Evolutionary conservation across 2,797 vertebrate species (phyloP).

Genomic region (Chromis chromis): DNA sequence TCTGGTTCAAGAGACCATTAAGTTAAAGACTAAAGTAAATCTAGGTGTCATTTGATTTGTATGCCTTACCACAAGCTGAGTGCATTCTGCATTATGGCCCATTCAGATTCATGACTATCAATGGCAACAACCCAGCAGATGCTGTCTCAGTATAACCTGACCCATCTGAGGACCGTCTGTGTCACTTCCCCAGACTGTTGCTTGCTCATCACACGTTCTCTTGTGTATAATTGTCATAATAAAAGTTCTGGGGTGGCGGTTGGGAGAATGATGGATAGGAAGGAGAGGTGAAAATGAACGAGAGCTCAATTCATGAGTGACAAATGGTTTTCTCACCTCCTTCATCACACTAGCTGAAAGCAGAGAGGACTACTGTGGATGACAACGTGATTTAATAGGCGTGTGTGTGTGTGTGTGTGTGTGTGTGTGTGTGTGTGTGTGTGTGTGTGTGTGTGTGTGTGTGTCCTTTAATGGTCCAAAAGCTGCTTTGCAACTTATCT

Average conservation of each 20-base stretch:
- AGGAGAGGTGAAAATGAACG: neutral
- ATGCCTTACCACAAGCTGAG: too few relatives aligned
- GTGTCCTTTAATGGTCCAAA: too few relatives aligned
- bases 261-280: neutral
- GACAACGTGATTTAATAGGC: slow-evolving; percentile 9
- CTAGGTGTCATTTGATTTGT: too few relatives aligned
- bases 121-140: slow-evolving; percentile 7
- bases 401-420: neutral
- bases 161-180: neutral
- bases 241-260: neutral
- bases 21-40: too few relatives aligned
- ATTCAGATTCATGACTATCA: neutral
- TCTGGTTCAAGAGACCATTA: neutral
- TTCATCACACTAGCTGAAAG: slow-evolving; percentile 43
- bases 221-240: neutral
- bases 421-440: too few relatives aligned
- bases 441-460: too few relatives aligned
- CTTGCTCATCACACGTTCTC: too few relatives aligned
- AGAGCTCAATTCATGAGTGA: slow-evolving; percentile 26
- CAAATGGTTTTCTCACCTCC: slow-evolving; percentile 41
- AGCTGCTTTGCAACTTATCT: too few relatives aligned
- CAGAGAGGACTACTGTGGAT: slow-evolving; percentile 6
- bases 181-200: neutral
- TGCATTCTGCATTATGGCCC: neutral
- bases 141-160: neutral